Base-by-base conservation (phyloP, 2,888 invertebrate species). In the Nudaria mundana region DNA sequence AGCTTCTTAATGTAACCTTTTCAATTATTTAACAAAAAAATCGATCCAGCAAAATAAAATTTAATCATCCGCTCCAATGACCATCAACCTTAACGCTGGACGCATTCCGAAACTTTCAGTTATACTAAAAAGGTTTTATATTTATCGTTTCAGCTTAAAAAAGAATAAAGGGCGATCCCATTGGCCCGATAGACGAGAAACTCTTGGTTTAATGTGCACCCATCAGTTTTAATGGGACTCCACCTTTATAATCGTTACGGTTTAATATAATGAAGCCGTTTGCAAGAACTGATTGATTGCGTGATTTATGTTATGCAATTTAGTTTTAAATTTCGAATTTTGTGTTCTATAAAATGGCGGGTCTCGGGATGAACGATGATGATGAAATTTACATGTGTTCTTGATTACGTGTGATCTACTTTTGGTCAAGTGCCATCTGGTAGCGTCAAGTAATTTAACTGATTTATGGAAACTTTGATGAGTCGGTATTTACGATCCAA, bases 181-280 rank as follows among this genome's bases (percentile, higher is more conserved):
- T 55, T 62, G 52, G 41, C 51, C 55, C 65, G 73, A 74, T 73
- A 72, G 60, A 59, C 42, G 40, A 32, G 56, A 56, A 57, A 59
- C 53, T 59, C 56, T 48, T 52, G 56, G 64, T 71, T 70, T 59
- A 72, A 71, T 64, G 64, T 43, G 41, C 44, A 57, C 60, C 67
- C 75, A 70, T 75, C 71, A 76, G 66, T 66, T 74, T 73, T 75
- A 73, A 76, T 71, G 71, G 63, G 63, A 59, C 52, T 57, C 48
- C 49, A 51, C 47, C 56, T 56, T 56, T n/a, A n/a, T n/a, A 53
- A 46, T 30, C 37, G 42, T 33, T 59, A 59, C 50, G 47, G 57
- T 59, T 60, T 44, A n/a, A 41, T 40, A 43, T 40, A 52, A 55
- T 53, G 49, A 49, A 57, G 45, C 49, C 37, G 39, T 48, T 30